These are phyloP conservation scores for Siphonodentalium dalli DNA, from an alignment of 2,888 invertebrate genomes.

Conservation along the genomic window DNA sequence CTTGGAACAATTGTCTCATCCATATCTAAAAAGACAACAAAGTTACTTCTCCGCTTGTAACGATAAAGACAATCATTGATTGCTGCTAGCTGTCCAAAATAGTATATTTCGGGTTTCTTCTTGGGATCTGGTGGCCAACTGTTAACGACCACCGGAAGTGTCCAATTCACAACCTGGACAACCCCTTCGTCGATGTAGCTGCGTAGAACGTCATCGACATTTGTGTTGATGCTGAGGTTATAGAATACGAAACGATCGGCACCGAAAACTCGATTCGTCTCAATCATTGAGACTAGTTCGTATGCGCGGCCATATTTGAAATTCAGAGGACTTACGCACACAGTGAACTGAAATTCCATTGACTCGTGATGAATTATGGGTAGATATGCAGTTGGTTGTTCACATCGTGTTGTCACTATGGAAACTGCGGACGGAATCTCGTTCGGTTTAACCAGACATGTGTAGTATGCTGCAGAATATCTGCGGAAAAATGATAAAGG, in stretches of 20 bases:
- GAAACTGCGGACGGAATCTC: too few relatives aligned
- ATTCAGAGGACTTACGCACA: constrained; percentile 48
- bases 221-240: constrained; percentile 42
- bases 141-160: constrained; percentile 44
- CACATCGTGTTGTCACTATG: too few relatives aligned
- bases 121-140: constrained; percentile 31
- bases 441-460: too few relatives aligned
- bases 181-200: constrained; percentile 39
- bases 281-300: constrained; percentile 59
- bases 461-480: too few relatives aligned
- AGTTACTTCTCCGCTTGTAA: constrained; percentile 37
- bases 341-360: constrained; percentile 32
- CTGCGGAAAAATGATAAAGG: too few relatives aligned
- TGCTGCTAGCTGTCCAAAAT: constrained; percentile 58
- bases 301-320: constrained; percentile 40
- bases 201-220: constrained; percentile 40
- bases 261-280: constrained; percentile 56
- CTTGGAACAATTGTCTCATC: constrained; percentile 62
- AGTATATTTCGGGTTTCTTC: constrained; percentile 45
- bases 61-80: constrained; percentile 61
- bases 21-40: constrained; percentile 56
- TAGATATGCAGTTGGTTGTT: too few relatives aligned
- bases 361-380: too few relatives aligned
- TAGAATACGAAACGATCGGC: constrained; percentile 57
- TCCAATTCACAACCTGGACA: constrained; percentile 52